phyloP scores from a whole-genome alignment of 2,797 vertebrate genomes.

The Myiotriccus ornatus region DNA sequence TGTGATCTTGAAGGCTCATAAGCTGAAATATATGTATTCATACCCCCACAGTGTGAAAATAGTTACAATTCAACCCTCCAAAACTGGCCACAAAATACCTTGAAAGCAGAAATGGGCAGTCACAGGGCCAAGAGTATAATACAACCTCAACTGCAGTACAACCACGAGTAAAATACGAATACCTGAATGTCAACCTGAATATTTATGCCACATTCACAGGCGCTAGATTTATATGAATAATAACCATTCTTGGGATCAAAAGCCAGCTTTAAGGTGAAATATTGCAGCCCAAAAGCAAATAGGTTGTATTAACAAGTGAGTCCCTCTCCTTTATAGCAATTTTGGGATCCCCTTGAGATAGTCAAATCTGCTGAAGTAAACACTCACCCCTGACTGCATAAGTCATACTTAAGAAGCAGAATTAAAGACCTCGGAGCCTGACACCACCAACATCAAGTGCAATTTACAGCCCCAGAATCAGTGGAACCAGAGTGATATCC shows the following conservation, averaged over 20 bases:
- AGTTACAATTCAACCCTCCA: background rate
- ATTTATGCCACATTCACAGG: background rate
- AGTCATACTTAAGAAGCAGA: slow-evolving; percentile 41
- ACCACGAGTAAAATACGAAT: background rate
- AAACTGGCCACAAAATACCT: background rate
- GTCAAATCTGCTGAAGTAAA: background rate
- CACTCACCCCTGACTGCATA: background rate
- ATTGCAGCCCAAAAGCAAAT: background rate
- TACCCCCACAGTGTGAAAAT: background rate
- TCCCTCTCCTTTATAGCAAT: background rate
- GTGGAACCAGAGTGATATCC: background rate
- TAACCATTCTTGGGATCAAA: background rate
- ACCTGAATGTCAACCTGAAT: background rate
- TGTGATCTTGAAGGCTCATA: background rate
- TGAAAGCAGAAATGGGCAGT: background rate
- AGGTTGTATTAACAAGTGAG: background rate
- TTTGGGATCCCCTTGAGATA: background rate
- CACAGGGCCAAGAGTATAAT: background rate
- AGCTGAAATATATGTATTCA: background rate
- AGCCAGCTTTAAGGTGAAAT: background rate
- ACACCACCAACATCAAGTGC: background rate
- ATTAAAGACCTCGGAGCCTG: slow-evolving; percentile 28
- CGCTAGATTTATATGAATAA: background rate
- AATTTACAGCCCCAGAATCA: slow-evolving; percentile 56
- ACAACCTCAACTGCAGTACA: background rate